Conservation (phyloP, 2,888 invertebrate genomes). For the Spilarctia lutea region DNA sequence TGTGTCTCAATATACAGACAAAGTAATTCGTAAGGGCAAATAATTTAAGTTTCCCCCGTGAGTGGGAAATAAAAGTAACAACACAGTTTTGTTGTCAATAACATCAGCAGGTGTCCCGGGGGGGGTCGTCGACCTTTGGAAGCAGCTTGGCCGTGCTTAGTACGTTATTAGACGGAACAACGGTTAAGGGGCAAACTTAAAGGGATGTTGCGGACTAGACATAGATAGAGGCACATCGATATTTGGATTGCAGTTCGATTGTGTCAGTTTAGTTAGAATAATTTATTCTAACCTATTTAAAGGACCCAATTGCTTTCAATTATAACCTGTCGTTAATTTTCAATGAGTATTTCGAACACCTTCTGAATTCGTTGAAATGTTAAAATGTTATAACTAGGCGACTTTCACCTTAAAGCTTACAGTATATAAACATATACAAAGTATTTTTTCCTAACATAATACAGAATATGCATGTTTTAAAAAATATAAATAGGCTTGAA, state of each 20-base stretch:
- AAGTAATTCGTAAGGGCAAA: conserved; percentile 46
- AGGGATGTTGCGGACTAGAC: conserved; percentile 46
- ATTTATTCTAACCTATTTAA: neutral
- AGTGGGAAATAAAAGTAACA: conserved; percentile 78
- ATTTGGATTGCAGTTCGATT: conserved; percentile 34
- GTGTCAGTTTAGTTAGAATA: conserved; percentile 10
- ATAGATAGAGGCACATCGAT: conserved; percentile 41
- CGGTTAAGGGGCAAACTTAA: conserved; percentile 57
- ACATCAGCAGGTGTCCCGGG: conserved; percentile 82
- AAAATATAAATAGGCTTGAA: no score
- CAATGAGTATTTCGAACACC: neutral
- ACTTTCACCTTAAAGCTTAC: no score
- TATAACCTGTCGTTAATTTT: neutral
- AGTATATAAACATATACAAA: no score
- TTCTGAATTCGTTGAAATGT: neutral
- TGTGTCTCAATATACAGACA: conserved; percentile 9
- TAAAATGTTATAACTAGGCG: neutral
- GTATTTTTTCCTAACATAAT: no score
- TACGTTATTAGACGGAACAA: conserved; percentile 56
- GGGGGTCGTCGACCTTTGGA: conserved; percentile 77
- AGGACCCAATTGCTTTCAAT: neutral
- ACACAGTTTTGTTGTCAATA: conserved; percentile 79
- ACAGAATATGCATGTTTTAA: no score
- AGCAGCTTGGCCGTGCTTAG: conserved; percentile 59
- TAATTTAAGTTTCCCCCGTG: conserved; percentile 57